phyloP scores from a whole-genome alignment of 2,888 invertebrate species.

The Apodemia hepburni region DNA sequence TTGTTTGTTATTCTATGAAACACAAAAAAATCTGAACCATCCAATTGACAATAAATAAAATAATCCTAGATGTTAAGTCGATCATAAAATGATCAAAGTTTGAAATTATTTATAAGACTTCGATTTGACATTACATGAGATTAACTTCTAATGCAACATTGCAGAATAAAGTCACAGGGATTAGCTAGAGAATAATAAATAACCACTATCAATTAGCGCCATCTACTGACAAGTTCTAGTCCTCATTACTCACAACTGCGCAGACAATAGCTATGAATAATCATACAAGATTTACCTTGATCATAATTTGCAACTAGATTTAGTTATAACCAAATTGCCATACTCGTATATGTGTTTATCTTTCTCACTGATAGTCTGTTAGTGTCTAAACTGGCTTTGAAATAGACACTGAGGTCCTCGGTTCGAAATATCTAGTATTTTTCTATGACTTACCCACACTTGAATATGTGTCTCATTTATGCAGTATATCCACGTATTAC shows the following conservation, averaged over 20 bases:
- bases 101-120: neutral
- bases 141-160: neutral
- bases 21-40: no score
- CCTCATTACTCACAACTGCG: slow-evolving; percentile 13
- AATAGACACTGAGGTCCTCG: no score
- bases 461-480: no score
- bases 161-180: slow-evolving; percentile 8
- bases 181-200: slow-evolving; percentile 9
- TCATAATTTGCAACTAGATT: neutral
- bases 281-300: neutral
- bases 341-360: no score
- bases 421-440: no score
- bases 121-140: neutral
- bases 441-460: no score
- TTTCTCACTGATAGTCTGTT: no score
- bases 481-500: no score
- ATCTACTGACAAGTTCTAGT: slow-evolving; percentile 11
- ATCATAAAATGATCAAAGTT: neutral
- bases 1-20: no score
- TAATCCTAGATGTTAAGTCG: no score
- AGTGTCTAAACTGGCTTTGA: no score
- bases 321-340: neutral
- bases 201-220: slow-evolving; percentile 15
- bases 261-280: slow-evolving; percentile 15
- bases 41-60: no score